Percentiles rank a stretch among this genome's conserved stretches.
phyloP scores from a whole-genome alignment of 2,113 vertebrate species.

The Perccottus glenii region DNA sequence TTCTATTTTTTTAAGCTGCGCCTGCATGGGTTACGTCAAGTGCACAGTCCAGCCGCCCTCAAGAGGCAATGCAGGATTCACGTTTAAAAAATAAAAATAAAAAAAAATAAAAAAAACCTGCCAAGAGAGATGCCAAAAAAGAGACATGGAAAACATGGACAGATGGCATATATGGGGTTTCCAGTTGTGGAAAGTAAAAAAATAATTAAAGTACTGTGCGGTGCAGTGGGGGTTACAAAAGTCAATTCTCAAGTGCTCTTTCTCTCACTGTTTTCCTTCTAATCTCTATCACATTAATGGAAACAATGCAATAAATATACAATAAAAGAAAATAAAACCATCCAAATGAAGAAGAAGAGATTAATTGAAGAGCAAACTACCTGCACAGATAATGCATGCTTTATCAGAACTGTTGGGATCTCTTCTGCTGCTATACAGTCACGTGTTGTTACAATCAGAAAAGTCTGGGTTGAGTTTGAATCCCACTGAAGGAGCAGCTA shows the following conservation, averaged over 20 bases:
- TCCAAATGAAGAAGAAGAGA: background rate
- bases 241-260: constrained; percentile 9
- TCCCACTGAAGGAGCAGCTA: constrained; percentile 46
- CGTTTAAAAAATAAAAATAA: constrained; percentile 5
- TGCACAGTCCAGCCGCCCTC: constrained; percentile 12
- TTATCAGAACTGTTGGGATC: background rate
- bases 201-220: constrained; percentile 11
- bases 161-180: constrained; percentile 54
- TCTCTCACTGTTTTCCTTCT: too few species aligned
- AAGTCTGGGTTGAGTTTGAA: constrained; percentile 33
- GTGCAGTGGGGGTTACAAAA: constrained; percentile 13
- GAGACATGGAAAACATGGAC: constrained; percentile 40
- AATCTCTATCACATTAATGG: constrained; percentile 1
- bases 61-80: constrained; percentile 26
- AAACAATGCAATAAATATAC: background rate
- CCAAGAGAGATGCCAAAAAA: constrained; percentile 25
- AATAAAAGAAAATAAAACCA: too few species aligned
- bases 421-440: constrained; percentile 5
- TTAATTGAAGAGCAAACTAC: constrained; percentile 13
- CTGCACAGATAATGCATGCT: background rate
- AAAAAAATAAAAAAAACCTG: background rate
- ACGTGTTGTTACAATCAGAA: constrained; percentile 39
- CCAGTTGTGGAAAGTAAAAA: constrained; percentile 32
- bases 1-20: constrained; percentile 45
- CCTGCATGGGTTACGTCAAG: constrained; percentile 42